Evolutionary conservation across 2,888 invertebrate genomes (phyloP).

Genomic region (Orchestes rusci): DNA sequence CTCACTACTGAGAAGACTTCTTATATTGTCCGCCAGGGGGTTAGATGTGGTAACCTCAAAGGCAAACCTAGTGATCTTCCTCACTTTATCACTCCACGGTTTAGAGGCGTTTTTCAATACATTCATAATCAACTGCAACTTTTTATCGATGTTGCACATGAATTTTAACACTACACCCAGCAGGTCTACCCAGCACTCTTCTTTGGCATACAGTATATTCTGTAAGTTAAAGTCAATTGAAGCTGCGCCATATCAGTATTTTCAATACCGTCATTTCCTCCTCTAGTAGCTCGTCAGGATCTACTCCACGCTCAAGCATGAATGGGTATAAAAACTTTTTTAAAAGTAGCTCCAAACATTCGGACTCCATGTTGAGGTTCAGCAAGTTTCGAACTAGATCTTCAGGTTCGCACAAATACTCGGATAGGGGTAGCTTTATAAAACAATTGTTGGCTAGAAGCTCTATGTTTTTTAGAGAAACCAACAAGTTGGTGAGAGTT

Average conservation of each 20-base stretch:
- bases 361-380: constrained; percentile 29
- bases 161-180: constrained; percentile 32
- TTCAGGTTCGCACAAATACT: constrained; percentile 27
- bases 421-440: constrained; percentile 30
- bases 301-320: constrained; percentile 41
- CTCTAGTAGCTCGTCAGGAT: constrained; percentile 42
- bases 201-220: too few species aligned
- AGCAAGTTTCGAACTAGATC: constrained; percentile 29
- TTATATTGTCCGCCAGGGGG: constrained; percentile 39
- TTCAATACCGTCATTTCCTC: constrained; percentile 44
- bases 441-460: constrained; percentile 30
- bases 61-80: constrained; percentile 31
- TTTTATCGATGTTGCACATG: constrained; percentile 31
- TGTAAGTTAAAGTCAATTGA: too few species aligned
- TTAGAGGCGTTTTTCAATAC: constrained; percentile 32
- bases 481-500: constrained; percentile 17
- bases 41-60: constrained; percentile 33
- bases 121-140: constrained; percentile 30
- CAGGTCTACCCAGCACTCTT: constrained; percentile 32
- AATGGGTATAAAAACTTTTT: constrained; percentile 41
- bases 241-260: too few species aligned
- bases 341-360: constrained; percentile 36
- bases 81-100: constrained; percentile 36
- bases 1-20: constrained; percentile 39
- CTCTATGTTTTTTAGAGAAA: constrained; percentile 28